These are phyloP conservation scores for Rachycentron canadum DNA, from an alignment of 2,797 vertebrate genomes.

Conservation along the genomic window DNA sequence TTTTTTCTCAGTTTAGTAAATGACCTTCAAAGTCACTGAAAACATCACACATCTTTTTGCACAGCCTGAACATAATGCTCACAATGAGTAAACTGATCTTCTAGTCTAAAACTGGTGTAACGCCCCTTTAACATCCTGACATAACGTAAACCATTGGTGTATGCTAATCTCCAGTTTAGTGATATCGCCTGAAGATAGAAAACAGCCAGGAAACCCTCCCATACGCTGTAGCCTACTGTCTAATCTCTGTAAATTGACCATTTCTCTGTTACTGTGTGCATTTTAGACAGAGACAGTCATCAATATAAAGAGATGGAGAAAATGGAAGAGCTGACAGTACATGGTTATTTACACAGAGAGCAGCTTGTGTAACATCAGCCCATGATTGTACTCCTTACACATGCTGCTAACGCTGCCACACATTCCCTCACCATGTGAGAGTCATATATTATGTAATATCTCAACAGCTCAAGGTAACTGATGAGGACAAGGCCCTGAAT, in stretches of 20 bases:
- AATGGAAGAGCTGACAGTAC: slow-evolving; percentile 34
- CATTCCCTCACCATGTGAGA: slow-evolving; percentile 68
- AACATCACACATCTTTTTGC: background rate
- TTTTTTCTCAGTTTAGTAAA: background rate
- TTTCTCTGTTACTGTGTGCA: slow-evolving; percentile 9
- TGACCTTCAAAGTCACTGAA: background rate
- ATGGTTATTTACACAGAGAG: slow-evolving; percentile 28
- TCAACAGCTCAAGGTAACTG: slow-evolving; percentile 61
- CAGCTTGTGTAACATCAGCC: slow-evolving; percentile 64
- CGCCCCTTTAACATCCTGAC: background rate
- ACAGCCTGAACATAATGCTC: background rate
- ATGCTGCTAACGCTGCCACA: slow-evolving; percentile 43
- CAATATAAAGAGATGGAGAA: background rate
- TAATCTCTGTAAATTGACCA: slow-evolving; percentile 9
- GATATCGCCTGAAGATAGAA: background rate
- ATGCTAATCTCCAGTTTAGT: background rate
- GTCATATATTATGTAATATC: slow-evolving; percentile 73
- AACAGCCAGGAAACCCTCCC: background rate
- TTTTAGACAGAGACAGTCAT: background rate
- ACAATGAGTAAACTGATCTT: background rate
- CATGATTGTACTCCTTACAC: slow-evolving; percentile 47
- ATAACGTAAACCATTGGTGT: background rate
- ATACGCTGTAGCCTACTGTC: background rate
- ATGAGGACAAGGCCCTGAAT: slow-evolving; percentile 24
- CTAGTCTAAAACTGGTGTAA: slow-evolving; percentile 1